Conservation (phyloP, 2,113 vertebrate genomes). For the Choloepus hoffmanni region DNA sequence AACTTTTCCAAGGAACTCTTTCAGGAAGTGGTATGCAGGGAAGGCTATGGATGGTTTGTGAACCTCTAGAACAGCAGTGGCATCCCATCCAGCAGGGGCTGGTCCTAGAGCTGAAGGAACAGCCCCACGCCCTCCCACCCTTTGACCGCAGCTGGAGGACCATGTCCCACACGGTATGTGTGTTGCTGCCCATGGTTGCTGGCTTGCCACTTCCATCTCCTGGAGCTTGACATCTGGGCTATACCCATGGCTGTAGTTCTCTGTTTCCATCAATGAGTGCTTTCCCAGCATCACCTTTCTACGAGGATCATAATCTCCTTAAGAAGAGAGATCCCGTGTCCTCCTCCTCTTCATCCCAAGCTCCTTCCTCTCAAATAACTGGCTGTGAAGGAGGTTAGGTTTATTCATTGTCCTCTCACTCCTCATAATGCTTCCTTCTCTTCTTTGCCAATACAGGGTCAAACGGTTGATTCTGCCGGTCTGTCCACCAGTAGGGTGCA, state of each 20-base stretch:
- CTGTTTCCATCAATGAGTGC: not conserved
- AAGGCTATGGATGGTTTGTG: not conserved
- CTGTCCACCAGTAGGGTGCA: not conserved
- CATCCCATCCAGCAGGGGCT: not conserved
- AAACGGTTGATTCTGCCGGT: not conserved
- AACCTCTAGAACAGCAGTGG: not conserved
- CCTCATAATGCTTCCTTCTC: not conserved
- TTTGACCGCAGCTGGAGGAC: not conserved
- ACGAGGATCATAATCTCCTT: not conserved
- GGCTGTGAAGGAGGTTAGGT: not conserved
- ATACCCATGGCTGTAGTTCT: fast-evolving
- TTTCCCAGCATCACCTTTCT: not conserved
- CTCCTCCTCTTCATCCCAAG: not conserved
- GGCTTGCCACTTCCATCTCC: not conserved
- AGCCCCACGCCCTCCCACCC: fast-evolving
- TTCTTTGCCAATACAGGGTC: not conserved
- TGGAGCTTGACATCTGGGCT: not conserved
- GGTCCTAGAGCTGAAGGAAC: not conserved
- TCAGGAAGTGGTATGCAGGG: not conserved
- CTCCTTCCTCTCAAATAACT: not conserved
- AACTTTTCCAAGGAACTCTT: not conserved
- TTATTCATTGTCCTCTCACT: not conserved
- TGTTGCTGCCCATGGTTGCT: fast-evolving
- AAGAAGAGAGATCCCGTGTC: not conserved
- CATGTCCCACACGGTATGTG: fast-evolving